phyloP scores from a whole-genome alignment of 2,113 vertebrate species.

The Apistogramma diplotaenia region DNA sequence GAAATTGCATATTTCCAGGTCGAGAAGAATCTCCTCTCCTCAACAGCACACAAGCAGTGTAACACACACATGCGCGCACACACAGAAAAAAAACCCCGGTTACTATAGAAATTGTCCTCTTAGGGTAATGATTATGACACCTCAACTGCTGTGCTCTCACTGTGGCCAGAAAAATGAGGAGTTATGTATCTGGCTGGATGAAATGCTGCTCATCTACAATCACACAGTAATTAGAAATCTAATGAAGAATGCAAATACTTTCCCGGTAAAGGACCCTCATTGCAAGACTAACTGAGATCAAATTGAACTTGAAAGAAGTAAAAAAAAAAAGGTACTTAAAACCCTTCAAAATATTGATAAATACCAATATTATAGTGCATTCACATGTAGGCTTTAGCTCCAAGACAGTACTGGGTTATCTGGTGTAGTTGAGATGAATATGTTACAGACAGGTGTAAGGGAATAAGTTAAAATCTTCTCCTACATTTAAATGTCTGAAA shows the following conservation, averaged over 20 bases:
- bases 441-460: not conserved
- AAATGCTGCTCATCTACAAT: not conserved
- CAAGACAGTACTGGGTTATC: not conserved
- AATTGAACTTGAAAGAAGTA: not conserved
- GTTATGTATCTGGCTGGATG: not conserved
- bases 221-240: not conserved
- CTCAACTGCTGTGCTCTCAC: not conserved
- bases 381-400: not conserved
- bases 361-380: not conserved
- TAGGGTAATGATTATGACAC: not conserved
- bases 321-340: not conserved
- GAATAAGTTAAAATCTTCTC: conserved; percentile 3
- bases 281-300: not conserved
- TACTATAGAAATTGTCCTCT: not conserved
- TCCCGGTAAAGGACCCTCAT: not conserved
- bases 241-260: not conserved
- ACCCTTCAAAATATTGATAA: not conserved
- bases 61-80: too few species aligned
- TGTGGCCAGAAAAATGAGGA: not conserved
- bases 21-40: not conserved
- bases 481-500: not conserved
- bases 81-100: not conserved
- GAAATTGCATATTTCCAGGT: not conserved
- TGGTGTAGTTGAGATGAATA: not conserved
- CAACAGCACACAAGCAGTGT: not conserved